Percentiles rank a stretch among this genome's conserved stretches.
These are phyloP conservation scores for Lamprologus callipterus DNA, from an alignment of 2,113 vertebrate species.

Conservation along the genomic window DNA sequence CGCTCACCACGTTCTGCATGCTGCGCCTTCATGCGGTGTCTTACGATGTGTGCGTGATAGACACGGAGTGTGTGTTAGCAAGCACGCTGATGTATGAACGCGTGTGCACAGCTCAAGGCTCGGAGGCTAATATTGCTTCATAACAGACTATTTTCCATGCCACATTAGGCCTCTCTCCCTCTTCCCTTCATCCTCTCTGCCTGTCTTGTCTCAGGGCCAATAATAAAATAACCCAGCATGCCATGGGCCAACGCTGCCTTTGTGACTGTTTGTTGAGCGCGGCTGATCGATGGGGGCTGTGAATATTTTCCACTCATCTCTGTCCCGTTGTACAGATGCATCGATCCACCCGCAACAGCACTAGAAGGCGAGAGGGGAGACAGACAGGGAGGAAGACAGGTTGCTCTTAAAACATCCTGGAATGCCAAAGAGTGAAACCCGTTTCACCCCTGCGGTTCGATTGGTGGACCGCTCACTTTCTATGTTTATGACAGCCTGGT, in stretches of 20 bases:
- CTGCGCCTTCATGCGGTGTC: not conserved
- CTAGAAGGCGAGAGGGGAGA: not conserved
- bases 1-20: not conserved
- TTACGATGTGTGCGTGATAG: not conserved
- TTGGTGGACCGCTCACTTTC: not conserved
- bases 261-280: not conserved
- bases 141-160: conserved; percentile 37
- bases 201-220: not conserved
- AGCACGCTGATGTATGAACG: not conserved
- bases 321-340: not conserved
- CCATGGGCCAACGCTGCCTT: not conserved
- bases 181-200: not conserved
- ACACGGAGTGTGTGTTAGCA: not conserved
- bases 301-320: conserved; percentile 27
- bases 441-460: not conserved
- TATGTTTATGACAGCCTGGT: not conserved
- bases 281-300: conserved; percentile 7
- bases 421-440: not conserved
- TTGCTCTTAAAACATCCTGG: not conserved
- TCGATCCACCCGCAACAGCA: not conserved
- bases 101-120: not conserved
- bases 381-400: not conserved
- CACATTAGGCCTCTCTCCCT: conserved; percentile 10
- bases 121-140: conserved; percentile 21
- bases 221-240: conserved; percentile 13